phyloP scores from a whole-genome alignment of 2,797 vertebrate genomes.

The Cossypha polioptera region DNA sequence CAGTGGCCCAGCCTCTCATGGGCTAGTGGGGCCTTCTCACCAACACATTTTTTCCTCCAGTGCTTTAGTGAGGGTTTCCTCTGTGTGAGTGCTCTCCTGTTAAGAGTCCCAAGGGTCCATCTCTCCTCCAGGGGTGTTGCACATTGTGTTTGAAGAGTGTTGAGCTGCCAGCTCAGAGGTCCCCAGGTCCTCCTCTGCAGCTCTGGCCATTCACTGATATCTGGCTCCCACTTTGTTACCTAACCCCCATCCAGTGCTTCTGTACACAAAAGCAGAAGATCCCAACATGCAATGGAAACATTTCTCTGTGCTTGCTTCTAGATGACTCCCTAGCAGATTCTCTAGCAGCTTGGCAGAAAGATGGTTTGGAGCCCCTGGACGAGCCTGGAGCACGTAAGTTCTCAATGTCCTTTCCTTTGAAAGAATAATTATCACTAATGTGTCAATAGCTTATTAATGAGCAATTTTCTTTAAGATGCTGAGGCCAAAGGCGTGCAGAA shows the following conservation, averaged over 20 bases:
- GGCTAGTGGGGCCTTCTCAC: not conserved
- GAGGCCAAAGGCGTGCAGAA: not conserved
- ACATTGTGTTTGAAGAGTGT: not conserved
- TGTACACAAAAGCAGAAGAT: not conserved
- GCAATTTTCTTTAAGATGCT: not conserved
- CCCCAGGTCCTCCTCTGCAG: not conserved
- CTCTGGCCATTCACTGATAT: not conserved
- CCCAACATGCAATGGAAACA: not conserved
- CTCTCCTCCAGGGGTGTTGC: not conserved
- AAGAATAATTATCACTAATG: not conserved
- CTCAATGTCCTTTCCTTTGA: not conserved
- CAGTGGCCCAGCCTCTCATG: not conserved
- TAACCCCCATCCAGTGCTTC: not conserved
- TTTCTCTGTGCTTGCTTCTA: not conserved
- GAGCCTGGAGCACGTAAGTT: not conserved
- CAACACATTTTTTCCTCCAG: not conserved
- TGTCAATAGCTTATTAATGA: not conserved
- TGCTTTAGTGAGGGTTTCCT: not conserved
- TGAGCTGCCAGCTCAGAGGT: not conserved
- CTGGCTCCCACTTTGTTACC: not conserved
- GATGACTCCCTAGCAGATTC: not conserved
- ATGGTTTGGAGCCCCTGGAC: not conserved
- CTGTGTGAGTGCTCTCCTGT: rapidly evolving
- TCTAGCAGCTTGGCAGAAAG: not conserved
- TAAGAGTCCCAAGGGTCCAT: not conserved